These are phyloP conservation scores for Zophobas morio DNA, from an alignment of 1,140 invertebrate species.

Conservation along the genomic window DNA sequence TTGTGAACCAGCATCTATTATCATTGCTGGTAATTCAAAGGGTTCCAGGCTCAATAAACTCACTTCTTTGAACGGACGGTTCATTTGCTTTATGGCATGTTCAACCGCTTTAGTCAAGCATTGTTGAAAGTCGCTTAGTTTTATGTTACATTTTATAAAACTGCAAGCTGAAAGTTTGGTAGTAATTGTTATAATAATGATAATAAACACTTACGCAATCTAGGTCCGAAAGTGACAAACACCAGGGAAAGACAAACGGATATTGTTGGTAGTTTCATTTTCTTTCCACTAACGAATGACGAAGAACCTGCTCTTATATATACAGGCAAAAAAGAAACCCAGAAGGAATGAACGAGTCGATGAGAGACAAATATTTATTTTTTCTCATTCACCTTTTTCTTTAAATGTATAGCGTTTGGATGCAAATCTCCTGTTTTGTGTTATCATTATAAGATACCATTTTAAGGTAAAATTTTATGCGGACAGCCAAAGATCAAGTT, in stretches of 20 bases:
- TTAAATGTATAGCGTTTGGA: no score
- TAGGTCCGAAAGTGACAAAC: neutral
- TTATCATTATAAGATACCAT: no score
- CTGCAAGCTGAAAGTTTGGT: neutral
- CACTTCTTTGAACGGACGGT: slow-evolving; percentile 69
- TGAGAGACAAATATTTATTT: no score
- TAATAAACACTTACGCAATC: neutral
- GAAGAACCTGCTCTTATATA: no score
- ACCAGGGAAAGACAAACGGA: neutral
- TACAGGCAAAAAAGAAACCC: no score
- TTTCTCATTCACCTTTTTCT: no score
- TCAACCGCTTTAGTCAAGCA: slow-evolving; percentile 55
- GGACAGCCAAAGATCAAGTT: no score
- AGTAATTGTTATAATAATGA: neutral
- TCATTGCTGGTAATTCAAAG: slow-evolving; percentile 70
- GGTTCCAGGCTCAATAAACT: slow-evolving; percentile 72
- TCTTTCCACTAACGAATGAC: no score
- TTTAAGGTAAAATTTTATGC: no score
- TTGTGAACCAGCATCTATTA: slow-evolving; percentile 71
- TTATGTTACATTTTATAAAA: slow-evolving; percentile 7
- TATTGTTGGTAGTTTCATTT: no score
- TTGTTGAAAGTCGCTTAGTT: slow-evolving; percentile 41
- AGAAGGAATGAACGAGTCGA: no score
- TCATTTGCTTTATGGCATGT: slow-evolving; percentile 51
- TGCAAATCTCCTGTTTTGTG: no score